Conservation (phyloP, 92 coral and sea anemone species). For the Zoanthus sociatus region DNA sequence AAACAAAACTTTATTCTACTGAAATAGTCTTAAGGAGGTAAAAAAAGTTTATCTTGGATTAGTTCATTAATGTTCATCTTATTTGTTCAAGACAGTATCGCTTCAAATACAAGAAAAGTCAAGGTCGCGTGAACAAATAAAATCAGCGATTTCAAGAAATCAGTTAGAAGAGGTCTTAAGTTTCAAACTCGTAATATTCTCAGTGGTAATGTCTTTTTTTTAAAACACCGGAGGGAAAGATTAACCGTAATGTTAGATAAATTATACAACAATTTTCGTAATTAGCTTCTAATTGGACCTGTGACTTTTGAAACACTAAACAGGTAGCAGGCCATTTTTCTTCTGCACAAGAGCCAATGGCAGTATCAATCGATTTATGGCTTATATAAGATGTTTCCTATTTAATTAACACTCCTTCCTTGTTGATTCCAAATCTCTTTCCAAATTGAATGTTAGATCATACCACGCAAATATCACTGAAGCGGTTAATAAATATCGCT, state of each 20-base stretch:
- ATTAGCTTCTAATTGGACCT: not conserved
- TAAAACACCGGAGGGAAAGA: not conserved
- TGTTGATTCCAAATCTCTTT: not conserved
- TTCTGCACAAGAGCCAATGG: constrained; percentile 12
- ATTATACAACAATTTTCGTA: constrained; percentile 11
- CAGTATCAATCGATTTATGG: not conserved
- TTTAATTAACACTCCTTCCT: not conserved
- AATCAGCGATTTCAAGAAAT: not conserved
- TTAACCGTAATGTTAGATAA: constrained; percentile 27
- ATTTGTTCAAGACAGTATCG: not conserved
- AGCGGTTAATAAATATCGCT: constrained; percentile 15
- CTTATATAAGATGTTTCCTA: constrained; percentile 29
- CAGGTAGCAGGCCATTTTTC: constrained; percentile 16
- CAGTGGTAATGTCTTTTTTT: not conserved
- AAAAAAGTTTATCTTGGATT: not conserved
- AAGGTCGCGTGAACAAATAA: not conserved
- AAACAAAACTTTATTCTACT: not conserved
- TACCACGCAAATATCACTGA: constrained; percentile 29
- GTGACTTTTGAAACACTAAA: constrained; percentile 4
- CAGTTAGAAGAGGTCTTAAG: not conserved
- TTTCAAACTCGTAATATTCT: not conserved
- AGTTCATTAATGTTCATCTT: not conserved
- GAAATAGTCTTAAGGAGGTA: not conserved
- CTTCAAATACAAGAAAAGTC: not conserved
- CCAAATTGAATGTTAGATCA: constrained; percentile 13